These are phyloP conservation scores for Micromys minutus DNA, from an alignment of 2,113 vertebrate species.

Conservation along the genomic window DNA sequence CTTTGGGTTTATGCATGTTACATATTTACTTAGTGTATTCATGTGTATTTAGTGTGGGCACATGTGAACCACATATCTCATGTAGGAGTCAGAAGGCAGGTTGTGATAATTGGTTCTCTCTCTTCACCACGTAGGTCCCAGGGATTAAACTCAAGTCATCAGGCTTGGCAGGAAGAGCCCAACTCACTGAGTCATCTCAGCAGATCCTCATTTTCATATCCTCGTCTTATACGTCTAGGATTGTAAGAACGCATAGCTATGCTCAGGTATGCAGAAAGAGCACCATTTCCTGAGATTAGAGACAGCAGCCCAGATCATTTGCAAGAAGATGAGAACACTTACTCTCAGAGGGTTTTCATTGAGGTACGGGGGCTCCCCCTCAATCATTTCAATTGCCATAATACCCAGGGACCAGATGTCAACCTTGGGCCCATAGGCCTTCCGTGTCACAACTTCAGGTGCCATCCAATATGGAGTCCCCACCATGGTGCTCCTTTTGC, in stretches of 20 bases:
- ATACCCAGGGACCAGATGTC: conserved; percentile 99
- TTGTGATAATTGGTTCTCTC: background rate
- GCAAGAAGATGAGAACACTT: conserved; percentile 71
- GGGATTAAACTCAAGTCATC: background rate
- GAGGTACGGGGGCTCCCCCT: conserved; percentile 97
- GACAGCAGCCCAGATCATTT: conserved; percentile 2
- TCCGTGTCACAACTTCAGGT: conserved; percentile 96
- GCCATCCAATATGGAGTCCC: conserved; percentile 99
- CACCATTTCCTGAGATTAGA: conserved; percentile 5
- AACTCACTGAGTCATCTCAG: background rate
- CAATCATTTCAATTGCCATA: conserved; percentile 99
- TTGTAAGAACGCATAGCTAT: too few relatives aligned
- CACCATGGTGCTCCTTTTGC: conserved; percentile 98
- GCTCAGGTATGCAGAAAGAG: background rate
- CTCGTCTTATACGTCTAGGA: background rate
- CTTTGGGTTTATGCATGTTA: background rate
- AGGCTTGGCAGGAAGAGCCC: background rate
- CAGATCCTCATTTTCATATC: background rate
- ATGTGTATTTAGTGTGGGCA: background rate
- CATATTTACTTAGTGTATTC: background rate
- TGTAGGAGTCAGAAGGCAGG: background rate
- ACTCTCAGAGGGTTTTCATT: conserved; percentile 98
- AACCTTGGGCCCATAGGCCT: conserved; percentile 97
- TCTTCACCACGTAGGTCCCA: background rate
- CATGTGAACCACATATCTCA: background rate